phyloP scores from a whole-genome alignment of 2,888 invertebrate genomes.

The Synergus gifuensis region DNA sequence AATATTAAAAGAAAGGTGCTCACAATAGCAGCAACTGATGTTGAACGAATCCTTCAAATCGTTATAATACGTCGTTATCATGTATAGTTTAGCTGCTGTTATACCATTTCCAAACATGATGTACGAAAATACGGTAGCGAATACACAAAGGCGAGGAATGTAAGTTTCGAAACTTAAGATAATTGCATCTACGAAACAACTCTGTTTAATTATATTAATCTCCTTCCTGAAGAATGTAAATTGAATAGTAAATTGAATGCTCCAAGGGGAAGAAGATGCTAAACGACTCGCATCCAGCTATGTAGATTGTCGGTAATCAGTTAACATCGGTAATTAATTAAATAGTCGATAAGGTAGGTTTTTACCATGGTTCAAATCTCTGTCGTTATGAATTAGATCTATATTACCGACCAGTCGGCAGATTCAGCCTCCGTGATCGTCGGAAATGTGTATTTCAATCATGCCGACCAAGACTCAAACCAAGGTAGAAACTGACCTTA shows the following conservation, averaged over 20 bases:
- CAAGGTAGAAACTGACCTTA: no score
- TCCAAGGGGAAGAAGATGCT: no score
- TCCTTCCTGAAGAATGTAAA: conserved; percentile 76
- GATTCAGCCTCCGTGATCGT: no score
- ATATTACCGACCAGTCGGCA: no score
- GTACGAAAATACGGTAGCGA: conserved; percentile 83
- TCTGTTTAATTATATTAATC: conserved; percentile 76
- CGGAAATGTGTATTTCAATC: no score
- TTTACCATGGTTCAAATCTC: no score
- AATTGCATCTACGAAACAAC: conserved; percentile 80
- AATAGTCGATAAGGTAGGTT: no score
- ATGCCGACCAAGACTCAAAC: no score
- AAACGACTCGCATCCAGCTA: no score
- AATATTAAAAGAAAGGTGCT: conserved; percentile 70
- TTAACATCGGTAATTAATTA: no score
- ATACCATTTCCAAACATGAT: conserved; percentile 82
- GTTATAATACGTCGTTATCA: conserved; percentile 86
- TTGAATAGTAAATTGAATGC: not conserved
- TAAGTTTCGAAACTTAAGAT: conserved; percentile 83
- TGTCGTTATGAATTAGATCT: no score
- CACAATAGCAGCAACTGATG: conserved; percentile 82
- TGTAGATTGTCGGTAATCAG: no score
- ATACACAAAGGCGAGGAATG: conserved; percentile 84
- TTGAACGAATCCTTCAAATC: conserved; percentile 86
- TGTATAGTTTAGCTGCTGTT: conserved; percentile 86